Evolutionary conservation across 2,888 invertebrate species (phyloP).

Genomic region (Brachylomia viminalis): DNA sequence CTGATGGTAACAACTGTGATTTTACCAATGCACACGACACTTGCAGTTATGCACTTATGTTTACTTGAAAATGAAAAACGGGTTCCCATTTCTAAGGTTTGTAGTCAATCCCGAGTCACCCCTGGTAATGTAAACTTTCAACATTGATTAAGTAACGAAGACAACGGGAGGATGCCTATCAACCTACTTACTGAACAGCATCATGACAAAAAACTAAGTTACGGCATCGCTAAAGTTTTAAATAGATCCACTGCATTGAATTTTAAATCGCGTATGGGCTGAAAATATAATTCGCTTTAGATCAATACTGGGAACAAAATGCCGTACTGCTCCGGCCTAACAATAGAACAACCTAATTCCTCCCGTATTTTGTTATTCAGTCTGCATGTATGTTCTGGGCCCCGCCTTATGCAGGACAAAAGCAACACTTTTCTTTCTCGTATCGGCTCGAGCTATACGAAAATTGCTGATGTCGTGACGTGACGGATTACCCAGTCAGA

Average conservation of each 20-base stretch:
- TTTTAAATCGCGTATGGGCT: constrained; percentile 36
- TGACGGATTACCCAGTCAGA: background rate
- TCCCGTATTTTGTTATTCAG: constrained; percentile 23
- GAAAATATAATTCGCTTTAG: constrained; percentile 51
- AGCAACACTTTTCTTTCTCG: background rate
- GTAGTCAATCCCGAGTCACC: background rate
- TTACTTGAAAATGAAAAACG: background rate
- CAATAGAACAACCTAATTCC: constrained; percentile 51
- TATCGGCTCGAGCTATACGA: background rate
- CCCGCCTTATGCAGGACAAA: background rate
- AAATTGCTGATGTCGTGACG: background rate
- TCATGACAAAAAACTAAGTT: constrained; percentile 9
- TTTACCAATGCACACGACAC: background rate
- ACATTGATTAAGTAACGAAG: background rate
- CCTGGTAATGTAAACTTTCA: background rate
- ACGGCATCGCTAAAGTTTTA: background rate
- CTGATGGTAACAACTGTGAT: background rate
- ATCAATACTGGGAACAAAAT: constrained; percentile 55
- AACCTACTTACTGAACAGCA: background rate
- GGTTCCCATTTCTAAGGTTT: background rate
- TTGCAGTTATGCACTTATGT: background rate
- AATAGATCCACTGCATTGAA: constrained; percentile 28
- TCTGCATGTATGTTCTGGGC: constrained; percentile 14
- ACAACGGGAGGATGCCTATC: background rate
- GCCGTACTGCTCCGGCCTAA: constrained; percentile 49